Conservation (phyloP, 2,888 invertebrate genomes). For the Resseliella maxima region DNA sequence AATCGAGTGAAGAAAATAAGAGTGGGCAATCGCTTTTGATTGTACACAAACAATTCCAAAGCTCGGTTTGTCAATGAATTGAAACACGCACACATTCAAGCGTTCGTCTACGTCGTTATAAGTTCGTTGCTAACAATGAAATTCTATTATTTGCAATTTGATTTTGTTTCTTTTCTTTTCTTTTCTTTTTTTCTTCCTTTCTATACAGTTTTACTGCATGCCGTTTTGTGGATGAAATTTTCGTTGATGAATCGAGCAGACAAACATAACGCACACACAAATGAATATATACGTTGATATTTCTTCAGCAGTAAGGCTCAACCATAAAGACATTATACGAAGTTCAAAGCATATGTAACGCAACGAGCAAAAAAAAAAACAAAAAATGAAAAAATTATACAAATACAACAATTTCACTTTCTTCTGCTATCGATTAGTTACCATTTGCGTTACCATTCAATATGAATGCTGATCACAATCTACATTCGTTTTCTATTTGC, state of each 20-base stretch:
- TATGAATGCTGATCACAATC: too few relatives aligned
- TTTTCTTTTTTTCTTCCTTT: too few relatives aligned
- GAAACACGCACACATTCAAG: neutral
- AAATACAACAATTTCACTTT: slow-evolving; percentile 2
- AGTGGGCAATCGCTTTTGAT: slow-evolving; percentile 1
- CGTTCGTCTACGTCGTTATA: neutral
- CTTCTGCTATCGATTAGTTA: neutral
- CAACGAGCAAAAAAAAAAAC: too few relatives aligned
- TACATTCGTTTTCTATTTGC: too few relatives aligned
- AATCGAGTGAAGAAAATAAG: neutral
- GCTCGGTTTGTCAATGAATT: slow-evolving; percentile 18
- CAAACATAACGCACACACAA: neutral
- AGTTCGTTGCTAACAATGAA: neutral
- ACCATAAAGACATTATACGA: neutral
- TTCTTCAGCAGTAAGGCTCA: neutral
- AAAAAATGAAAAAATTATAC: neutral
- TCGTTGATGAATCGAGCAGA: slow-evolving; percentile 2
- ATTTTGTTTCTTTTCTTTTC: neutral
- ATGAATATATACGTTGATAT: neutral
- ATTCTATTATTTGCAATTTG: slow-evolving; percentile 20
- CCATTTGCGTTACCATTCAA: neutral
- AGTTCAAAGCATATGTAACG: too few relatives aligned
- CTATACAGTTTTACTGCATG: neutral
- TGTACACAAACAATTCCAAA: slow-evolving; percentile 17
- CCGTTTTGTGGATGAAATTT: neutral